Percentiles rank a stretch among this genome's conserved stretches.
These are phyloP conservation scores for Percopsis omiscomaycus DNA, from an alignment of 2,797 vertebrate genomes.

Conservation along the genomic window DNA sequence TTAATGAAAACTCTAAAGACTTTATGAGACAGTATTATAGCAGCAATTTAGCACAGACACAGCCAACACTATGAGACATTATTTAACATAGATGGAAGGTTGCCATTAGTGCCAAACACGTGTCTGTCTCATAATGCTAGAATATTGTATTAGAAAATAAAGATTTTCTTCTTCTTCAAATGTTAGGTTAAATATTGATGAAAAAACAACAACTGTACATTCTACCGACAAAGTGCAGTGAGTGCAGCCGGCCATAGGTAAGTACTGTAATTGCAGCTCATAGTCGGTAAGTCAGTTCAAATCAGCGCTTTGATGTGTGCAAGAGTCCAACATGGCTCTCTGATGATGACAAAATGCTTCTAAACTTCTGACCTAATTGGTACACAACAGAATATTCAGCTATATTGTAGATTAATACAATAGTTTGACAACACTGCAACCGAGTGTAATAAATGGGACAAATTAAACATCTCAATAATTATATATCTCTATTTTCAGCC, in stretches of 20 bases:
- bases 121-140: not conserved
- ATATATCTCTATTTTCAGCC: not conserved
- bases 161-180: not conserved
- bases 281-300: constrained; percentile 47
- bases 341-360: constrained; percentile 48
- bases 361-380: constrained; percentile 20
- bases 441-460: constrained; percentile 4
- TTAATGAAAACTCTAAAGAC: constrained; percentile 47
- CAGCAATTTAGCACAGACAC: constrained; percentile 28
- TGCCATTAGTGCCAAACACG: constrained; percentile 9
- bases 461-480: not conserved
- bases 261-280: not conserved
- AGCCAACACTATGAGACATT: constrained; percentile 35
- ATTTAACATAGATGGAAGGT: constrained; percentile 24
- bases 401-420: constrained; percentile 10
- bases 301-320: constrained; percentile 55
- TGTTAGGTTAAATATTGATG: constrained; percentile 2
- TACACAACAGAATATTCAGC: constrained; percentile 5
- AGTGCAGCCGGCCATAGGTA: constrained; percentile 45
- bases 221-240: constrained; percentile 12
- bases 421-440: not conserved
- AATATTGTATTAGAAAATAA: not conserved
- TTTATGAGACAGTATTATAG: constrained; percentile 43
- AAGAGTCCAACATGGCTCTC: constrained; percentile 54
- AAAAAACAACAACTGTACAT: not conserved